Evolutionary conservation across 2,797 vertebrate species (phyloP).

Genomic region (Zalophus californianus): DNA sequence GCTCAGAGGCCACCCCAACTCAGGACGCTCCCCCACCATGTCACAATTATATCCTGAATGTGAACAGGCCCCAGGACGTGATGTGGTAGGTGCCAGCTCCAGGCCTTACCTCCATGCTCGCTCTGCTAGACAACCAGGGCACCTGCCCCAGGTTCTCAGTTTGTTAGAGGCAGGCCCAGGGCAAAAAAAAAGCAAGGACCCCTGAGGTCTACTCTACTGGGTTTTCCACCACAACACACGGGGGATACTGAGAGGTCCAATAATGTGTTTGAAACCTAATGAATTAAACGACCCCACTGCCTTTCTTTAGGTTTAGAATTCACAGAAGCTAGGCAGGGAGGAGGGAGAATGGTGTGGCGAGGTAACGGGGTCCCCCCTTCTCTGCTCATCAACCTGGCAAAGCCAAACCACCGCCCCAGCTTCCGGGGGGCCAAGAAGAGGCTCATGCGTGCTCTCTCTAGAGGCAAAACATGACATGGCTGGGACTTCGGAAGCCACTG

Average conservation of each 20-base stretch:
- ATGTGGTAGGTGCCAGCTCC: rapidly evolving
- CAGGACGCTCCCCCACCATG: no score
- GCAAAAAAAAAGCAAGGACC: neutral
- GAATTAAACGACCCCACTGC: neutral
- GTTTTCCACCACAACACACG: neutral
- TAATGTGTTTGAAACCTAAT: neutral
- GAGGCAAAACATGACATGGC: neutral
- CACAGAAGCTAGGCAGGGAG: neutral
- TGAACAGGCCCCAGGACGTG: neutral
- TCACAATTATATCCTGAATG: neutral
- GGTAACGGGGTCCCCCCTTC: neutral
- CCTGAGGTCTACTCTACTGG: neutral
- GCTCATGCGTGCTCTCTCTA: rapidly evolving
- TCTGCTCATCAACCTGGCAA: neutral
- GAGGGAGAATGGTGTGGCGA: neutral
- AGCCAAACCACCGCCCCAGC: neutral
- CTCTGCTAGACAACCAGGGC: neutral
- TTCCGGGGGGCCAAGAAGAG: no score
- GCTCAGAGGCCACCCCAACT: neutral
- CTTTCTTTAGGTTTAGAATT: neutral
- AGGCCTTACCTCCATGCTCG: neutral
- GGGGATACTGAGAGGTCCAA: neutral
- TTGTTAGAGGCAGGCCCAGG: neutral
- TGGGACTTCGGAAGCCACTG: neutral
- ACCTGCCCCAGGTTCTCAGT: neutral